phyloP scores from a whole-genome alignment of 1,140 invertebrate genomes.

The Batillaria attramentaria region DNA sequence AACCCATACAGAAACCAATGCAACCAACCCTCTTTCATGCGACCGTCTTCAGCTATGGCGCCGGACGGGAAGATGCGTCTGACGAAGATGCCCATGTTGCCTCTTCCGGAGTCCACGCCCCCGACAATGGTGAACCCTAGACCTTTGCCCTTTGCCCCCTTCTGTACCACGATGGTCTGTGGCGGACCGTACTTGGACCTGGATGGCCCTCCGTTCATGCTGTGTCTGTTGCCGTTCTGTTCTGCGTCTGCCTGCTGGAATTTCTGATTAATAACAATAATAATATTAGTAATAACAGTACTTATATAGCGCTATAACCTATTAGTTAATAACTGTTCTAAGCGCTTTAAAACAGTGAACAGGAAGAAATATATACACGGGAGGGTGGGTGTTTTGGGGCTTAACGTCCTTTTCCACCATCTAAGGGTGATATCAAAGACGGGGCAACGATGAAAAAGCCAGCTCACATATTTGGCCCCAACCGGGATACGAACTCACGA shows the following conservation, averaged over 20 bases:
- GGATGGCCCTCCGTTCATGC: not conserved
- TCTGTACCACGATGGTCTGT: conserved; percentile 82
- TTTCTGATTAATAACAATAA: conserved; percentile 30
- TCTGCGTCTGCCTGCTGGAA: conserved; percentile 28
- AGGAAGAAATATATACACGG: too few relatives aligned
- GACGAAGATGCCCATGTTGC: conserved; percentile 92
- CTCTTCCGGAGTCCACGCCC: conserved; percentile 88
- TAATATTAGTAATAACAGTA: not conserved
- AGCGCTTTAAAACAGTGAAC: too few relatives aligned
- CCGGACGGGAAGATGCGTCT: conserved; percentile 92
- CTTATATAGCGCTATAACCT: too few relatives aligned
- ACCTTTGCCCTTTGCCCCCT: conserved; percentile 87
- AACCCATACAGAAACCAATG: not conserved
- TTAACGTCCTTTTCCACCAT: too few relatives aligned
- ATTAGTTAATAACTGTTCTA: too few relatives aligned
- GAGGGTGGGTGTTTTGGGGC: too few relatives aligned
- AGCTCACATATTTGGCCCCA: too few relatives aligned
- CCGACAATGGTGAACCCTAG: conserved; percentile 94
- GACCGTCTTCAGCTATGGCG: conserved; percentile 86
- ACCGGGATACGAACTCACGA: too few relatives aligned
- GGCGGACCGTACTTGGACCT: conserved; percentile 36
- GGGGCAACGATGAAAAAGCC: too few relatives aligned
- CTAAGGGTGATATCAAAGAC: too few relatives aligned
- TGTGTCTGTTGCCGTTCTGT: not conserved
- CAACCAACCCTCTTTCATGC: conserved; percentile 85